Base-by-base conservation (phyloP, 2,113 vertebrate genomes). In the Callipepla squamata region DNA sequence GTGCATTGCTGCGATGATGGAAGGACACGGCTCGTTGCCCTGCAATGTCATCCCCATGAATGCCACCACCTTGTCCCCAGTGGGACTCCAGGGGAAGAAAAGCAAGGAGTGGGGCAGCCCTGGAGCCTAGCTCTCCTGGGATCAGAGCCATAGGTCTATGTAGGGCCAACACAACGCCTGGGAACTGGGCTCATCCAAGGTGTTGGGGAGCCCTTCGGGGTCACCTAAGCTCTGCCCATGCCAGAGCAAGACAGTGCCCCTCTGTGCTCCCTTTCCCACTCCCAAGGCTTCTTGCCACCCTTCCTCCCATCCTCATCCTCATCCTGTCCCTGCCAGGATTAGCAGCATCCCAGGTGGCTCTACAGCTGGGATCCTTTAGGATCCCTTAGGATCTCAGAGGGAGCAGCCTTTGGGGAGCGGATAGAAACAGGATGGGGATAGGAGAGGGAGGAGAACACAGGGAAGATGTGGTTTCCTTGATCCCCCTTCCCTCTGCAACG, bases 321-420 rank as follows among this genome's bases (percentile, higher is more conserved):
- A n/a, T 2, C 10, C 59, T 10, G 9, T 36, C 89, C 48, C 77
- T 77, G 65, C 59, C 2, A 0, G 32, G 61, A 94, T 85, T 80
- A 91, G 53, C 85, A 32, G 75, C 40, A 74, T 36, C 59, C 47
- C 36, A 26, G 22, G 68, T 44, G 2, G 62, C 32, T 83, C 47
- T 34, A 87, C 96, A 96, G 96, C 94, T 96, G 96, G 77, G 73
- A 84, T 85, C 63, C 84, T 74, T 93, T 36, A 96, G 93, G 97
- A 95, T 94, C 94, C 50, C 26, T 30, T 17, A 53, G 26, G 26
- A 16, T 82, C 90, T 89, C 92, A 95, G 85, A 87, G 89, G 75
- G 96, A 96, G 96, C 51, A 55, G 88, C 66, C 80, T 66, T 57
- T 6, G 9, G 48, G 63, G 66, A 47, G 28, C 12, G 83, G 50